Conservation (phyloP, 2,797 vertebrate genomes). For the Phalloptychus januarius region DNA sequence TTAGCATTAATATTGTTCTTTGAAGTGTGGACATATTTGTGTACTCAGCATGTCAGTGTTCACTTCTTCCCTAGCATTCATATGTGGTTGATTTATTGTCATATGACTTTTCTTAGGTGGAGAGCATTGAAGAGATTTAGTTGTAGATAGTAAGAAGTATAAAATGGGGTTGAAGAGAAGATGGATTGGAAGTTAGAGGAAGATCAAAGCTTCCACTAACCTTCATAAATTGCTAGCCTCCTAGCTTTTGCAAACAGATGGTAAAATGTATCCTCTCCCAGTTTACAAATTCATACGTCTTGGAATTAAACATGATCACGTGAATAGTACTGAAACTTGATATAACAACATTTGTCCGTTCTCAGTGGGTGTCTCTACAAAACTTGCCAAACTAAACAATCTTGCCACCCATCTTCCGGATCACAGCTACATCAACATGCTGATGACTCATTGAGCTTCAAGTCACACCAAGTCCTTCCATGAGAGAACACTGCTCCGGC, state of each 20-base stretch:
- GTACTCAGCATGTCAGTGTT: conserved; percentile 29
- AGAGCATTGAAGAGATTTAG: conserved; percentile 15
- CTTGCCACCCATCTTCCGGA: conserved; percentile 2
- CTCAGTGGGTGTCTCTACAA: neutral
- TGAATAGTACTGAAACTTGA: neutral
- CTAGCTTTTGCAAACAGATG: conserved; percentile 4
- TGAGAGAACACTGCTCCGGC: conserved; percentile 44
- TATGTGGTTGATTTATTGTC: conserved; percentile 54
- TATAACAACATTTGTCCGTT: neutral
- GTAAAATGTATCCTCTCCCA: conserved; percentile 1
- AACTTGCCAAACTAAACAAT: neutral
- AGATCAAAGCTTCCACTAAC: conserved; percentile 36
- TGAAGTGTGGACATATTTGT: conserved; percentile 41
- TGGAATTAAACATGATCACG: neutral
- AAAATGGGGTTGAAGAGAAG: conserved; percentile 17
- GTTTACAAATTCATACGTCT: neutral
- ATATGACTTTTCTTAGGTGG: conserved; percentile 38
- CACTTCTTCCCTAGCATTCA: conserved; percentile 46
- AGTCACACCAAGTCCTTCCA: conserved; percentile 21
- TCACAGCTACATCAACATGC: conserved; percentile 17
- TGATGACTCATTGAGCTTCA: conserved; percentile 9
- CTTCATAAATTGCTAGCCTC: conserved; percentile 2
- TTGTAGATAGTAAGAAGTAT: conserved; percentile 9
- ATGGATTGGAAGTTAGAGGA: conserved; percentile 18
- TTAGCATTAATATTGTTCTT: conserved; percentile 24